A percentile compares a stretch with the other conserved stretches of the same genome.
These are phyloP conservation scores for Drosophila austrosaltans DNA, from an alignment of 2,888 invertebrate species.

Conservation along the genomic window DNA sequence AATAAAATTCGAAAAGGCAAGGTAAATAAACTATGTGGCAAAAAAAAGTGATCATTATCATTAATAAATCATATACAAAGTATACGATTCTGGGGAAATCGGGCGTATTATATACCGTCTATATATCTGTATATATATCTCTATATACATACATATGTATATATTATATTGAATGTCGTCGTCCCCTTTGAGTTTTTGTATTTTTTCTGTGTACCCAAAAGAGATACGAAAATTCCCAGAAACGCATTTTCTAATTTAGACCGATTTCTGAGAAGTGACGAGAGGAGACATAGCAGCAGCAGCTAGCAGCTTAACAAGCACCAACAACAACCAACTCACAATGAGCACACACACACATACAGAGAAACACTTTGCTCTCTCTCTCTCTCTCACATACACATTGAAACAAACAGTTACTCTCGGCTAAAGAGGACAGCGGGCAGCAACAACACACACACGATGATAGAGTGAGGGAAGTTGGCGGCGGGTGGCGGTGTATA, in stretches of 20 bases:
- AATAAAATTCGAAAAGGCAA: constrained; percentile 14
- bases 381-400: not conserved
- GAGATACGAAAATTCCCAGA: constrained; percentile 80
- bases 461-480: constrained; percentile 41
- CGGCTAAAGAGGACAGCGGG: constrained; percentile 40
- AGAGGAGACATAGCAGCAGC: constrained; percentile 53
- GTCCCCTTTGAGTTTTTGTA: constrained; percentile 46
- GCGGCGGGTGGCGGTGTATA: constrained; percentile 56
- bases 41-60: not conserved
- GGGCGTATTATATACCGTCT: constrained; percentile 19
- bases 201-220: constrained; percentile 72
- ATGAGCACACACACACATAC: constrained; percentile 27
- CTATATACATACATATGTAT: constrained; percentile 34
- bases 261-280: constrained; percentile 82
- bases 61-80: constrained; percentile 16
- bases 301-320: constrained; percentile 63
- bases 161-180: constrained; percentile 56
- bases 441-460: too few species aligned
- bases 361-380: constrained; percentile 5
- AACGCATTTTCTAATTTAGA: constrained; percentile 83
- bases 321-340: constrained; percentile 58
- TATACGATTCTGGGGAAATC: constrained; percentile 38
- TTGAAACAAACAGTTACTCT: constrained; percentile 18
- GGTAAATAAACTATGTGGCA: constrained; percentile 20
- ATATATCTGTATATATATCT: constrained; percentile 22